Percentiles rank a stretch among this genome's conserved stretches.
Evolutionary conservation across 2,797 vertebrate species (phyloP).

Genomic region (Clarias platycephalus): DNA sequence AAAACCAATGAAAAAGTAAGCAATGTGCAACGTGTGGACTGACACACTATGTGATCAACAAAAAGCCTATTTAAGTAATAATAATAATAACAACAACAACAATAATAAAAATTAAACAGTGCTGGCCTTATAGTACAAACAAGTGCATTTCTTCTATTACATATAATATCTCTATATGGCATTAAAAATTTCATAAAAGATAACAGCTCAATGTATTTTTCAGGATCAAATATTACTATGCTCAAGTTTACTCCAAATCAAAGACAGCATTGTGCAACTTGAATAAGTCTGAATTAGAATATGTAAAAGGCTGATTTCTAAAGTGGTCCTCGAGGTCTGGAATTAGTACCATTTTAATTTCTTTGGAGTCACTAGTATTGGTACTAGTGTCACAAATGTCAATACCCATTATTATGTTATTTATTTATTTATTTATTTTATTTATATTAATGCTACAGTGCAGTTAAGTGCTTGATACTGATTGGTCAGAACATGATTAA

Average conservation of each 20-base stretch:
- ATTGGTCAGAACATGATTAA: not conserved
- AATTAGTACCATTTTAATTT: constrained; percentile 16
- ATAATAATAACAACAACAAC: not conserved
- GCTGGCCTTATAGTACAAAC: not conserved
- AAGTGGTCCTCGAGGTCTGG: not conserved
- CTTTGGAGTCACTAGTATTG: not conserved
- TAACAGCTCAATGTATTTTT: not conserved
- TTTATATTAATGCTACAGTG: not conserved
- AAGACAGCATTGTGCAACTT: constrained; percentile 17
- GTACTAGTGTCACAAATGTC: not conserved
- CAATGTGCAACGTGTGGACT: not conserved
- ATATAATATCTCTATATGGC: constrained; percentile 5
- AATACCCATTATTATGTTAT: too few species aligned
- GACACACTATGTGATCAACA: not conserved
- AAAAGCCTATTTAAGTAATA: not conserved
- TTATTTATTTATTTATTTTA: not conserved
- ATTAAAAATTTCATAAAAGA: not conserved
- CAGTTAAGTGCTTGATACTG: not conserved
- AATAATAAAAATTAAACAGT: not conserved
- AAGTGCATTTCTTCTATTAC: constrained; percentile 14
- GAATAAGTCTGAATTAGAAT: constrained; percentile 11
- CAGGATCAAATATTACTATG: not conserved
- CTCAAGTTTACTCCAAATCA: not conserved
- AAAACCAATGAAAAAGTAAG: not conserved
- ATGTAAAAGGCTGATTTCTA: not conserved